A percentile compares a stretch with the other conserved stretches of the same genome.
These are phyloP conservation scores for Neria commutata DNA, from an alignment of 2,888 invertebrate genomes.

Conservation along the genomic window DNA sequence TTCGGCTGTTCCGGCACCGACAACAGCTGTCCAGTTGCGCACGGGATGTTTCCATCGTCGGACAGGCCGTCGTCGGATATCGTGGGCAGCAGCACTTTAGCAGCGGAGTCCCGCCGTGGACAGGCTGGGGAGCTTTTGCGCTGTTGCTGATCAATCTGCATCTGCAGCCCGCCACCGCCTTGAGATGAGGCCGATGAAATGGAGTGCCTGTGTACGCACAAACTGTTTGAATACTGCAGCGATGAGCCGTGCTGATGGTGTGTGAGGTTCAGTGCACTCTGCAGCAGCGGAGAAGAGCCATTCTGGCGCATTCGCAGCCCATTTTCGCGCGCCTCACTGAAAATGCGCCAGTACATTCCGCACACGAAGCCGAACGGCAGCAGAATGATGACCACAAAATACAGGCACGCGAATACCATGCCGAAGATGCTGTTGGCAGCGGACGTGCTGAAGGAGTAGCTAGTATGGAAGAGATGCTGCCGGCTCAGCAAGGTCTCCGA, in stretches of 20 bases:
- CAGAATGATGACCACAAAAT: slow-evolving; percentile 60
- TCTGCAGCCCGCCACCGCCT: slow-evolving; percentile 55
- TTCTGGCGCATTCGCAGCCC: slow-evolving; percentile 62
- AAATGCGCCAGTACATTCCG: slow-evolving; percentile 63
- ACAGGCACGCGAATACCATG: slow-evolving; percentile 55
- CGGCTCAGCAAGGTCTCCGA: slow-evolving; percentile 49
- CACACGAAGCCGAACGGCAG: slow-evolving; percentile 61
- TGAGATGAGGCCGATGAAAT: slow-evolving; percentile 54
- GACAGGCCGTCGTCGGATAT: slow-evolving; percentile 54
- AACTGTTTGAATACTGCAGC: slow-evolving; percentile 45
- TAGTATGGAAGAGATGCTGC: slow-evolving; percentile 41
- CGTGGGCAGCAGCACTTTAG: slow-evolving; percentile 52
- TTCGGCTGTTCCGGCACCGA: slow-evolving; percentile 37
- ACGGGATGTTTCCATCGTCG: slow-evolving; percentile 41
- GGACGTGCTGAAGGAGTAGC: slow-evolving; percentile 36
- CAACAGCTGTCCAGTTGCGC: slow-evolving; percentile 34
- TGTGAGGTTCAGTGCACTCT: slow-evolving; percentile 60
- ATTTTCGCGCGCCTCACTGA: slow-evolving; percentile 61
- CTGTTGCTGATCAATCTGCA: slow-evolving; percentile 59
- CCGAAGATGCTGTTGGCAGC: slow-evolving; percentile 51
- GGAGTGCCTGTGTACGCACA: slow-evolving; percentile 55
- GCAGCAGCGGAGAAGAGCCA: slow-evolving; percentile 61
- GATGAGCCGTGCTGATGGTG: slow-evolving; percentile 38
- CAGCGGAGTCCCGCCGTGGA: slow-evolving; percentile 55
- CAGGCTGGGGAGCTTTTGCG: slow-evolving; percentile 46